Base-by-base conservation (phyloP, 2,113 vertebrate species). In the Melozone crissalis region DNA sequence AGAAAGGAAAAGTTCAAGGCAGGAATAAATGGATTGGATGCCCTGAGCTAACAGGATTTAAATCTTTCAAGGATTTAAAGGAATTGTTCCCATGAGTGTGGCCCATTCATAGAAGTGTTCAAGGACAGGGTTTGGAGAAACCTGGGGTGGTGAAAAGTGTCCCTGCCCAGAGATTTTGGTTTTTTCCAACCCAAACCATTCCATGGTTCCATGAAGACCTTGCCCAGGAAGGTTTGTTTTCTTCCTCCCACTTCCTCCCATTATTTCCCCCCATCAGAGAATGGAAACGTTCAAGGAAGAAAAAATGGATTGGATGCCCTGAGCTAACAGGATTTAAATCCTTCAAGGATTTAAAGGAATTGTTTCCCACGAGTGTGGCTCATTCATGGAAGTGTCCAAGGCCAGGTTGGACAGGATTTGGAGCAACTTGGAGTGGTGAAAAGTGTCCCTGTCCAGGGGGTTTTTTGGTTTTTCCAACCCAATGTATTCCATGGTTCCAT, bases 311-410 rank as follows among this genome's bases (percentile, higher is more conserved):
- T 2, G 4, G 47, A 61, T 44, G 31, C 35, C 39, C 55, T 24
- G 15, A 83, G 55, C 33, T 57, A 46, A 54, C 0, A 0, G 63
- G 47, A 43, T 76, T 84, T 39, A 49, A 52, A 41, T 0, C 0
- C 31, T 82, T 55, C 13, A 39, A 51, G 66, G 39, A 57, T 47
- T 47, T 47, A 47, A 19, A 27, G 78, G 26, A 55, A 7, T 75
- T 54, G 30, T n/a, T 13, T 24, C 51, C 15, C 5, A 2, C 1
- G 37, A 20, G 31, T 3, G 14, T 33, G 65, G 57, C 19, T 55
- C 6, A 51, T 51, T 3, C 49, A 27, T 51, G 24, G 49, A 51
- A 51, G 49, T 51, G 49, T 51, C 2, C 49, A 51, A 51, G n/a
- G n/a, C n/a, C n/a, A n/a, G n/a, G n/a, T n/a, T n/a, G 49, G 26